These are phyloP conservation scores for Troilus luridus DNA, from an alignment of 2,888 invertebrate genomes.

Conservation along the genomic window DNA sequence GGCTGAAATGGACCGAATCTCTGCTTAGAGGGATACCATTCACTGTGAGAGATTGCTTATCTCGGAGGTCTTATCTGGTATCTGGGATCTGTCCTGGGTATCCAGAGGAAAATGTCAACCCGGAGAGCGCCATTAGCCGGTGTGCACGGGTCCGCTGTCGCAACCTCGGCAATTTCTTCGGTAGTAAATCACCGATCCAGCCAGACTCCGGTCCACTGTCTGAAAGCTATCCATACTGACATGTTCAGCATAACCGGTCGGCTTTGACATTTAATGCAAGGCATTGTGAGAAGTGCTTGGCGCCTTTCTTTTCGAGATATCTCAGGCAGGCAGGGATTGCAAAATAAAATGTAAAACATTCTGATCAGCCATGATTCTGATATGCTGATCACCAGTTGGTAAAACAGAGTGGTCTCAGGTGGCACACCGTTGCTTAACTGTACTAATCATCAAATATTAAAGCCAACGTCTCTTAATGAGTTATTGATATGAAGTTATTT, in stretches of 20 bases:
- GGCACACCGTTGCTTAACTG: too few species aligned
- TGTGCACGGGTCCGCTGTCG: not conserved
- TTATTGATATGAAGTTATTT: too few species aligned
- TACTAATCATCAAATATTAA: too few species aligned
- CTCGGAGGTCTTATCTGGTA: not conserved
- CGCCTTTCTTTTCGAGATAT: too few species aligned
- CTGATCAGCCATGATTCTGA: too few species aligned
- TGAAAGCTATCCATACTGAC: not conserved
- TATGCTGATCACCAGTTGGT: too few species aligned
- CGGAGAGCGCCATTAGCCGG: not conserved
- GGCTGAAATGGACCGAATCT: constrained; percentile 47
- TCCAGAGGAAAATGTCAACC: constrained; percentile 32
- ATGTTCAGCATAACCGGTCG: not conserved
- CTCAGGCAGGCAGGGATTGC: too few species aligned
- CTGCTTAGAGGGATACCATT: constrained; percentile 1
- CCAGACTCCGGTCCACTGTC: not conserved
- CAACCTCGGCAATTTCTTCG: not conserved
- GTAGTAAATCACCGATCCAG: not conserved
- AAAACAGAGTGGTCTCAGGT: too few species aligned
- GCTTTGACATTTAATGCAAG: not conserved
- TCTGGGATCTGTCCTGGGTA: not conserved
- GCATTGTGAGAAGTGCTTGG: too few species aligned
- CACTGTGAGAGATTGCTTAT: constrained; percentile 10
- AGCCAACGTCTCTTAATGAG: too few species aligned
- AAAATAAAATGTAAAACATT: too few species aligned